These are phyloP conservation scores for Ischnus inquisitorius DNA, from an alignment of 2,888 invertebrate genomes.

Conservation along the genomic window DNA sequence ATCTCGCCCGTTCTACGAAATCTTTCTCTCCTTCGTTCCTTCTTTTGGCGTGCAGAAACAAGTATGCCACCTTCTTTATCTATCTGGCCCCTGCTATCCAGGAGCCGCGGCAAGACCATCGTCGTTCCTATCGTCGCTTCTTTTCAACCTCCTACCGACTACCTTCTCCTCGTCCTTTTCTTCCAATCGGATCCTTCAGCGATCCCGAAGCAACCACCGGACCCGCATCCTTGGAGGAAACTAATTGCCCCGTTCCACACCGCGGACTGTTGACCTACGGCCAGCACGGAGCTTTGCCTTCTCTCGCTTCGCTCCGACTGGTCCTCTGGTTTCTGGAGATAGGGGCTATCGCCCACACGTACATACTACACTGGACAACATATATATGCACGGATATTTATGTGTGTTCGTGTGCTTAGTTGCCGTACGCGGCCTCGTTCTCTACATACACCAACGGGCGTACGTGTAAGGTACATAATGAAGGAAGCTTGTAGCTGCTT, in stretches of 20 bases:
- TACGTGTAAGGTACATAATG: conserved; percentile 22
- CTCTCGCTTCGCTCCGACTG: conserved; percentile 32
- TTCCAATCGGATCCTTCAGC: conserved; percentile 12
- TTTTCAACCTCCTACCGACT: conserved; percentile 3
- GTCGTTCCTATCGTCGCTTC: conserved; percentile 10
- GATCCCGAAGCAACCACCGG: conserved; percentile 14
- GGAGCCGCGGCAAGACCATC: neutral
- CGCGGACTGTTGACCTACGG: conserved; percentile 69
- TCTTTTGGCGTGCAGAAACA: neutral
- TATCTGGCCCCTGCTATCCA: neutral
- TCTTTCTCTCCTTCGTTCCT: conserved; percentile 8
- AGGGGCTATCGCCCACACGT: conserved; percentile 53
- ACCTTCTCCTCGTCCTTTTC: conserved; percentile 3
- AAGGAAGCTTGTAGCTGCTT: conserved; percentile 22
- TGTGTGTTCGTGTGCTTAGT: neutral
- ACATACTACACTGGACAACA: conserved; percentile 29
- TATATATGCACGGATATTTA: neutral
- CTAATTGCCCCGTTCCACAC: conserved; percentile 69
- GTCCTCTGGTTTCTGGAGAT: conserved; percentile 59
- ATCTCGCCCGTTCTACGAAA: conserved; percentile 11
- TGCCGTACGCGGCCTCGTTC: neutral
- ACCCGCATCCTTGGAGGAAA: conserved; percentile 68
- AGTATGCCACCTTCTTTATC: conserved; percentile 19
- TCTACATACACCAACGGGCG: conserved; percentile 25
- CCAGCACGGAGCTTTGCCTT: conserved; percentile 57